These are phyloP conservation scores for Sturnira hondurensis DNA, from an alignment of 2,113 vertebrate genomes.

Conservation along the genomic window DNA sequence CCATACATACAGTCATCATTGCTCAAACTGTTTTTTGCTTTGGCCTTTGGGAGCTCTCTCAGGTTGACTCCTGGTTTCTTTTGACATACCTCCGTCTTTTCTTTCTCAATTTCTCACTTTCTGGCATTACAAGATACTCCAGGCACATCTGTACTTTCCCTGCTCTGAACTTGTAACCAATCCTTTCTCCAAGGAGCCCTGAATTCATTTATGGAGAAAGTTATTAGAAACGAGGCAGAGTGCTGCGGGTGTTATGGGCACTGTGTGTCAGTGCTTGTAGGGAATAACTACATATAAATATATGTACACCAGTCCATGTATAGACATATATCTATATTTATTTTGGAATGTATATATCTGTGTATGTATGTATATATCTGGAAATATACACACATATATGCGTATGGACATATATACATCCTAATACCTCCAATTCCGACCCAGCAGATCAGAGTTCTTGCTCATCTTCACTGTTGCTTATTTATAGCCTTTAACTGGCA, in stretches of 20 bases:
- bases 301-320: neutral
- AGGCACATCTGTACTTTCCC: neutral
- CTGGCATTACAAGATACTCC: neutral
- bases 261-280: neutral
- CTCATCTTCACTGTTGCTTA: neutral
- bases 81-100: neutral
- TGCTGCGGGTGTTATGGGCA: neutral
- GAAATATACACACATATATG: neutral
- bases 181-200: neutral
- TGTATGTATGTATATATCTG: neutral
- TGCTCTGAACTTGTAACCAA: neutral
- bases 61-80: neutral
- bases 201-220: neutral
- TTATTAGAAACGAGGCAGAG: neutral
- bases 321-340: neutral
- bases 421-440: neutral
- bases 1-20: neutral
- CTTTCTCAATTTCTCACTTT: neutral
- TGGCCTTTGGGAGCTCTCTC: neutral
- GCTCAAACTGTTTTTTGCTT: neutral
- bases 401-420: neutral
- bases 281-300: neutral
- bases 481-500: neutral
- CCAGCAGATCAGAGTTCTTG: neutral
- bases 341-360: neutral